Evolutionary conservation across 2,113 vertebrate species (phyloP).

Genomic region (Oryzias melastigma): DNA sequence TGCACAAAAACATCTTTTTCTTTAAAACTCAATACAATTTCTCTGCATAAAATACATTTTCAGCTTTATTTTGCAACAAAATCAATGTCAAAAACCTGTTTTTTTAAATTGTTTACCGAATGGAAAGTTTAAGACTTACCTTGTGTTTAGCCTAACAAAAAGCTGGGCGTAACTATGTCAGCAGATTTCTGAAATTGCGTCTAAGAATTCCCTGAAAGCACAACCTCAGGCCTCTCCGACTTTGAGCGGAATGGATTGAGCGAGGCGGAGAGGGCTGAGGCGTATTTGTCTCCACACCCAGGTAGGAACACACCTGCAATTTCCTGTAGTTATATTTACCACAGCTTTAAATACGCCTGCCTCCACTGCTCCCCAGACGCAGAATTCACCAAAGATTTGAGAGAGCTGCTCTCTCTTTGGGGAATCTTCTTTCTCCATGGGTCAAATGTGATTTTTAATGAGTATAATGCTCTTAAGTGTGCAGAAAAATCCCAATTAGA

Average conservation of each 20-base stretch:
- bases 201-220: neutral
- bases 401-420: too few relatives aligned
- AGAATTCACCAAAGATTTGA: neutral
- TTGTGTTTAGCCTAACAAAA: constrained; percentile 25
- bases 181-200: constrained; percentile 6
- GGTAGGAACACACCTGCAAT: constrained; percentile 72
- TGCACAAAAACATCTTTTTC: too few relatives aligned
- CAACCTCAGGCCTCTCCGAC: constrained; percentile 13
- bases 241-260: constrained; percentile 16
- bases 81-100: neutral
- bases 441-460: too few relatives aligned
- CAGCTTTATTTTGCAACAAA: neutral
- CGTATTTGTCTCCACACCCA: constrained; percentile 71
- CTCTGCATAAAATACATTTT: too few relatives aligned
- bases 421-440: too few relatives aligned
- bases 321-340: constrained; percentile 48
- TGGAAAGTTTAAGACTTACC: constrained; percentile 37
- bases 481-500: too few relatives aligned
- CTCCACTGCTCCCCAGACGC: neutral
- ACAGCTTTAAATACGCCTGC: constrained; percentile 9
- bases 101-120: neutral
- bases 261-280: constrained; percentile 35
- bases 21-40: too few relatives aligned
- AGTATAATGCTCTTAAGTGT: too few relatives aligned
- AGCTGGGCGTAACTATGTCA: constrained; percentile 25